Conservation (phyloP, 2,888 invertebrate species). For the Stenurella melanura region DNA sequence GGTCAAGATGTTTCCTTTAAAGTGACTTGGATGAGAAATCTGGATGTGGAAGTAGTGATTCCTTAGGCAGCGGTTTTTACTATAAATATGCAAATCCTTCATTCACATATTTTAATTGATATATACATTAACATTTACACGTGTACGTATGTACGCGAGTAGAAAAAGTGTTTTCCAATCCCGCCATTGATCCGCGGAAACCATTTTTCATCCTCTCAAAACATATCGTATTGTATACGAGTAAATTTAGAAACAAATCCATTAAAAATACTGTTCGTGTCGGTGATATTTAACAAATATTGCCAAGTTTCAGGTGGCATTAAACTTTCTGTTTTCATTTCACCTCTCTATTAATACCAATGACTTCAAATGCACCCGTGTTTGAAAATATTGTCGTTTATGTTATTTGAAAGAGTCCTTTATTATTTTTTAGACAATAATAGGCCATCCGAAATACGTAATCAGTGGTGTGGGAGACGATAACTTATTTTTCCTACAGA, state of each 20-base stretch:
- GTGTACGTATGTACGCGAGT: background rate
- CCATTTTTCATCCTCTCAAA: background rate
- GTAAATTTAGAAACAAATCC: background rate
- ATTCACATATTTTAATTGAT: background rate
- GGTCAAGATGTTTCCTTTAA: no score
- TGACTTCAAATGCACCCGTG: background rate
- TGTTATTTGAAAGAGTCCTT: background rate
- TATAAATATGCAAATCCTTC: background rate
- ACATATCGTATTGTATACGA: background rate
- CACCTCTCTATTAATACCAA: background rate
- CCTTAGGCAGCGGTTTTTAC: no score
- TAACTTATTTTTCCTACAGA: no score
- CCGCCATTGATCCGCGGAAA: background rate
- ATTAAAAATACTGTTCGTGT: background rate
- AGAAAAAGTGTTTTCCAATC: background rate
- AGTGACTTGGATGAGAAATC: no score
- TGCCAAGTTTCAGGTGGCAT: conserved; percentile 1
- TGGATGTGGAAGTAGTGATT: no score
- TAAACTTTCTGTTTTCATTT: conserved; percentile 7
- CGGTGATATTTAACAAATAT: conserved; percentile 1
- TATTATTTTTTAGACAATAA: background rate
- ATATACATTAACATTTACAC: background rate
- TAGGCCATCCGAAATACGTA: background rate
- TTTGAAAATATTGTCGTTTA: background rate
- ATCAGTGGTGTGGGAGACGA: no score